phyloP scores from a whole-genome alignment of 2,113 vertebrate genomes.

The Chaenogobius annularis region DNA sequence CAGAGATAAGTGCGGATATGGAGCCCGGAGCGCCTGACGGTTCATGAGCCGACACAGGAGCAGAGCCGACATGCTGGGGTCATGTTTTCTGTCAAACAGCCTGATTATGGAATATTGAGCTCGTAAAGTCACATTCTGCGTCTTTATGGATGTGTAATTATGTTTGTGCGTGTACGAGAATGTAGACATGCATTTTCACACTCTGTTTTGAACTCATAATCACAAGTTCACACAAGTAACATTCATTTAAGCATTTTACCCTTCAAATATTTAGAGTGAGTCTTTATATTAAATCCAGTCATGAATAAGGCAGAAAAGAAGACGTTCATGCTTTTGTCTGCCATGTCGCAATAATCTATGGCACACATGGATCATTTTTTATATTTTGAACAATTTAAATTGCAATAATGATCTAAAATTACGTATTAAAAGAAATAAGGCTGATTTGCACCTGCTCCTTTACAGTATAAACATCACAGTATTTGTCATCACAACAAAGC shows the following conservation, averaged over 20 bases:
- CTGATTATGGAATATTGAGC: neutral
- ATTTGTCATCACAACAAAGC: too few relatives aligned
- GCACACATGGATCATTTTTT: too few relatives aligned
- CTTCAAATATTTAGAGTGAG: neutral
- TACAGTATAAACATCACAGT: too few relatives aligned
- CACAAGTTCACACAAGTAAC: neutral
- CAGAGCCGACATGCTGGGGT: slow-evolving; percentile 1
- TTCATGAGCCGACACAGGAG: slow-evolving; percentile 30
- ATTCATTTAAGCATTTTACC: neutral
- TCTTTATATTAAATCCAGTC: too few relatives aligned
- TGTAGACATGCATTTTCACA: neutral
- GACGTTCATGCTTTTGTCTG: too few relatives aligned
- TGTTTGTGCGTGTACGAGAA: neutral
- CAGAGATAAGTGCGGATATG: slow-evolving; percentile 50
- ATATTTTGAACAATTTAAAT: too few relatives aligned
- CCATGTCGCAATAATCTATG: too few relatives aligned
- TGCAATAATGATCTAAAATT: too few relatives aligned
- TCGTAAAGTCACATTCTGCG: neutral
- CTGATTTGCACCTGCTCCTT: too few relatives aligned
- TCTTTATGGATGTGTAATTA: neutral
- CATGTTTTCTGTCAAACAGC: neutral
- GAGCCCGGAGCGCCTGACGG: slow-evolving; percentile 50
- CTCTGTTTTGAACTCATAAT: neutral
- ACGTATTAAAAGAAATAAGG: too few relatives aligned
- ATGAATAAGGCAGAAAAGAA: too few relatives aligned